These are phyloP conservation scores for Cryptoblepharus egeriae DNA, from an alignment of 2,797 vertebrate genomes.

Conservation along the genomic window DNA sequence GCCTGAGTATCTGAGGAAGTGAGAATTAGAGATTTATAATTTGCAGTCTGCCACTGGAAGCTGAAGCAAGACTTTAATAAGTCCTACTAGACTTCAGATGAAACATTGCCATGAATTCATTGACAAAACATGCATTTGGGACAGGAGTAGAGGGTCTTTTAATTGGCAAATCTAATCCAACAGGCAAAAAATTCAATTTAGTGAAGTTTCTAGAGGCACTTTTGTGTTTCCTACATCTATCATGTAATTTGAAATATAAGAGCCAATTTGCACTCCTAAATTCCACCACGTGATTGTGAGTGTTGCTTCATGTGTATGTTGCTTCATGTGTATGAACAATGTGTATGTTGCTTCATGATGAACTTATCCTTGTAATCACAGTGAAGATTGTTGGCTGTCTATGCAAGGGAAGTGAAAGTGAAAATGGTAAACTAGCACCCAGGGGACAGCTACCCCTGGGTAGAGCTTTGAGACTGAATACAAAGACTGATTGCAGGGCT, in stretches of 20 bases:
- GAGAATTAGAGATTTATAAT: constrained; percentile 39
- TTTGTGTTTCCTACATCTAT: constrained; percentile 46
- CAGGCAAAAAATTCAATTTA: neutral
- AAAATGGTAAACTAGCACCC: neutral
- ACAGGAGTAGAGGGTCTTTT: constrained; percentile 8
- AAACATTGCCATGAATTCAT: constrained; percentile 27
- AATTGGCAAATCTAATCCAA: constrained; percentile 22
- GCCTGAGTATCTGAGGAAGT: constrained; percentile 32
- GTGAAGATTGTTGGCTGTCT: too few species aligned
- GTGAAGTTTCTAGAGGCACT: constrained; percentile 28
- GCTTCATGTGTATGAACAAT: too few species aligned
- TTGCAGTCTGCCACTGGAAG: constrained; percentile 12
- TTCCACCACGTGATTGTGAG: neutral
- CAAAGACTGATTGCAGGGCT: neutral
- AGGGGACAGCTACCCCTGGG: neutral
- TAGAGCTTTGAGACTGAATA: neutral
- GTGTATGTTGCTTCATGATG: too few species aligned
- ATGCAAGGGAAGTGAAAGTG: neutral
- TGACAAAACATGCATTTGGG: constrained; percentile 22
- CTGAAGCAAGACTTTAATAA: constrained; percentile 11
- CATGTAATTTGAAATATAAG: neutral
- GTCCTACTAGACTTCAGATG: neutral
- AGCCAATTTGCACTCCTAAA: neutral
- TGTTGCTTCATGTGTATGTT: too few species aligned
- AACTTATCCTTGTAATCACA: neutral